Conservation (phyloP, 2,797 vertebrate genomes). For the Periophthalmus magnuspinnatus region DNA sequence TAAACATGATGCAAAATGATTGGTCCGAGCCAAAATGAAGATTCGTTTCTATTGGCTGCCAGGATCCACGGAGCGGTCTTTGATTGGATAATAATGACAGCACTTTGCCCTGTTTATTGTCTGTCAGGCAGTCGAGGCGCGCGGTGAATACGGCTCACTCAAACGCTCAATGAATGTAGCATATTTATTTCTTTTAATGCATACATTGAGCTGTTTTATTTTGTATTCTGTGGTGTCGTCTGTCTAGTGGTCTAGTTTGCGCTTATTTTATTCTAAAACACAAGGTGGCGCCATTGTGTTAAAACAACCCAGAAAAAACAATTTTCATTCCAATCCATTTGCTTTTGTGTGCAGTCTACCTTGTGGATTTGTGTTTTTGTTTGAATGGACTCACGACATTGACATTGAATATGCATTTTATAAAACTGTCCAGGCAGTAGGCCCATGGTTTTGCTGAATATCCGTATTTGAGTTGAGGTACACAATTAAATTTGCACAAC, state of each 20-base stretch:
- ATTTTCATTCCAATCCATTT: neutral
- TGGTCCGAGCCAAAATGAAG: conserved; percentile 44
- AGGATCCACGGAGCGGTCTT: conserved; percentile 34
- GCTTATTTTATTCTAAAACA: conserved; percentile 27
- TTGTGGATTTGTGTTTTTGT: neutral
- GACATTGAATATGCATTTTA: neutral
- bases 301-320: neutral
- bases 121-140: conserved; percentile 11
- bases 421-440: too few species aligned
- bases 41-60: conserved; percentile 61
- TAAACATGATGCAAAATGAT: conserved; percentile 44
- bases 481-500: neutral
- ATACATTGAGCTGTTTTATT: neutral
- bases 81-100: conserved; percentile 53
- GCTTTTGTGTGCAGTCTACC: conserved; percentile 10
- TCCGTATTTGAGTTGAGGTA: conserved; percentile 8
- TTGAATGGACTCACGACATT: neutral
- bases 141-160: too few species aligned
- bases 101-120: neutral
- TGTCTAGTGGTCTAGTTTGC: neutral
- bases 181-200: too few species aligned
- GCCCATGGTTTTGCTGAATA: too few species aligned
- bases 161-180: too few species aligned
- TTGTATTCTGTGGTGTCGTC: neutral
- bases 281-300: conserved; percentile 61